Evolutionary conservation across 2,797 vertebrate species (phyloP).

Genomic region (Spinibarbus caldwelli): DNA sequence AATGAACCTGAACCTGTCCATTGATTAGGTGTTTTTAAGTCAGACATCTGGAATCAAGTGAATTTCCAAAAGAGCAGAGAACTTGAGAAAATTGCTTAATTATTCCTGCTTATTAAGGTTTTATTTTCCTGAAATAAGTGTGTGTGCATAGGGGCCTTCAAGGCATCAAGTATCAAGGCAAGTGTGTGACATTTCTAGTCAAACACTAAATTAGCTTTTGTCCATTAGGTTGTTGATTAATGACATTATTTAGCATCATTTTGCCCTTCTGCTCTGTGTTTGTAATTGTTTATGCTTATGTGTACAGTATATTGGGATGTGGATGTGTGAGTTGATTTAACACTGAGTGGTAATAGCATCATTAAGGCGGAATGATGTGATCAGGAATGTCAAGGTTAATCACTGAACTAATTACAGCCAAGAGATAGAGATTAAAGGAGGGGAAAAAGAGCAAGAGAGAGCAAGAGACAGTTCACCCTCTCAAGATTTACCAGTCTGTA

Average conservation of each 20-base stretch:
- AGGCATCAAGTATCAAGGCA: neutral
- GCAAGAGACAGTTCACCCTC: constrained; percentile 30
- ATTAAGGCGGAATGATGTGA: constrained; percentile 67
- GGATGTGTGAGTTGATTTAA: constrained; percentile 68
- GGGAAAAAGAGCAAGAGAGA: constrained; percentile 34
- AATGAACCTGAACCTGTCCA: neutral
- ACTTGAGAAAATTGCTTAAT: neutral
- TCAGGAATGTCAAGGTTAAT: constrained; percentile 76
- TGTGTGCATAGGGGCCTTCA: neutral
- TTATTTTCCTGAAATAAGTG: neutral
- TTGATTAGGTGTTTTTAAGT: neutral
- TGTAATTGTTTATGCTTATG: constrained; percentile 21
- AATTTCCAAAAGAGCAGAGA: neutral
- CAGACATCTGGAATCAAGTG: neutral
- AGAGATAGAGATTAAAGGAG: constrained; percentile 47
- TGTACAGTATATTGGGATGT: constrained; percentile 1
- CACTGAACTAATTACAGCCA: constrained; percentile 68
- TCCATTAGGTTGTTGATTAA: constrained; percentile 20
- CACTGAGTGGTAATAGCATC: constrained; percentile 71
- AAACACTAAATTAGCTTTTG: neutral
- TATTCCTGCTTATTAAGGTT: neutral
- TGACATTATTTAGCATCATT: neutral
- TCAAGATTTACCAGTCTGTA: constrained; percentile 22
- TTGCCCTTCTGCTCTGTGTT: constrained; percentile 7
- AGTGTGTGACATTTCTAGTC: neutral